Conservation (phyloP, 2,113 vertebrate species). For the Otis tarda region DNA sequence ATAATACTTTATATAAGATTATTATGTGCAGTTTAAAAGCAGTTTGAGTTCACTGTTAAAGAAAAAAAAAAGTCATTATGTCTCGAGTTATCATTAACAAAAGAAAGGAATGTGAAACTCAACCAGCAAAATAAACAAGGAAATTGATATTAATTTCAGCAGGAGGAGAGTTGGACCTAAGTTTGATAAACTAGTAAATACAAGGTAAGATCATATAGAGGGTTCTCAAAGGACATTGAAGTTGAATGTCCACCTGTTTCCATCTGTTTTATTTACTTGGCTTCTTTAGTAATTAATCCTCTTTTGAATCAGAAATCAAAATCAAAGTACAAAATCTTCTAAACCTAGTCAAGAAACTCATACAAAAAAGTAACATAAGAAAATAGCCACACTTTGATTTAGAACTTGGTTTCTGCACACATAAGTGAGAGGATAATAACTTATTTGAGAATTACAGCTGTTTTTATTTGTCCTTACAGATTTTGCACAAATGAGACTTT, state of each 20-base stretch:
- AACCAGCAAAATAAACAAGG: neutral
- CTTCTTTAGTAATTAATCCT: neutral
- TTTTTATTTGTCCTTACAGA: conserved; percentile 10
- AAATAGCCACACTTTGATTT: neutral
- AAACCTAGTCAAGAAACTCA: neutral
- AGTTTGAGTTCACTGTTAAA: neutral
- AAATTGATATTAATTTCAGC: neutral
- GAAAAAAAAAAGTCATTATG: neutral
- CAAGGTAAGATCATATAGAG: neutral
- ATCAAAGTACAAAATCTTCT: neutral
- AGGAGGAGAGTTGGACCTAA: neutral
- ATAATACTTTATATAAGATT: neutral
- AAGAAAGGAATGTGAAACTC: neutral
- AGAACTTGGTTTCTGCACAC: neutral
- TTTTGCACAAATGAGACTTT: conserved; percentile 17
- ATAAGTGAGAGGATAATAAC: neutral
- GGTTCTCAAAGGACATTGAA: neutral
- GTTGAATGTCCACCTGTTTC: neutral
- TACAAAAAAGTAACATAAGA: neutral
- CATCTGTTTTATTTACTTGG: neutral
- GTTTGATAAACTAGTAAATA: neutral
- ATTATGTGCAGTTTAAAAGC: neutral
- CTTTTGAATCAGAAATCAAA: neutral
- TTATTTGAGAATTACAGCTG: neutral
- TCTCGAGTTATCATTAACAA: neutral